Evolutionary conservation across 92 coral and sea anemone species (phyloP), one percentile per base, ranked within the genome.

Genomic region (Diadumene lineata): DNA sequence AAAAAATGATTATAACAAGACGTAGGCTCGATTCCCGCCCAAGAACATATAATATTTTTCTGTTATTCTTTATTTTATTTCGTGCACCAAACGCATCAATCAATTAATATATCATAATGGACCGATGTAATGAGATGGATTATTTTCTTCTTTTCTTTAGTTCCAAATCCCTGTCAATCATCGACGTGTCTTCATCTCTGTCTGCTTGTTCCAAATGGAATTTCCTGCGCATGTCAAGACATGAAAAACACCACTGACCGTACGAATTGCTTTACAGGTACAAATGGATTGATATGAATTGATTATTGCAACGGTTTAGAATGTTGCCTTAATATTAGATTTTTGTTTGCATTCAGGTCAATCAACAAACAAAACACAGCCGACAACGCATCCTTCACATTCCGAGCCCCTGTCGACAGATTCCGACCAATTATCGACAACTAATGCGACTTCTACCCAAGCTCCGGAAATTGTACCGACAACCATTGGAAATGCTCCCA

Each of bases 121-220:
- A n/a, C n/a, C n/a, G n/a, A 15, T 10, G 18, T 74, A 17, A 74
- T 13, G 24, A 19, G 27, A 73, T 61, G 22, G 33, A 13, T 27
- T 53, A 27, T 56, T 10, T 1, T 58, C 6, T 27, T 53, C 2
- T 71, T 21, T 55, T n/a, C 18, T 58, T 33, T 65, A 66, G 71
- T 44, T 32, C 74, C 68, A 8, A 66, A 23, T 50, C 73, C 50
- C 68, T 80, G 77, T 51, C 18, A 53, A 21, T 1, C 31, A 21
- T 64, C 70, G 17, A 46, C 11, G 13, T 83, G 88, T 55, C 78
- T 74, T 25, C 81, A 83, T 72, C 79, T 83, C 50, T 83, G 88
- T 43, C 75, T 83, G 18, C 66, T 77, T 30, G 77, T 83, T 53
- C 74, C 53, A 7, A 27, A 34, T 34, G 70, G 53, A 16, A 43